These are phyloP conservation scores for Acholoe squamosa DNA, from an alignment of 2,888 invertebrate genomes.

Conservation along the genomic window DNA sequence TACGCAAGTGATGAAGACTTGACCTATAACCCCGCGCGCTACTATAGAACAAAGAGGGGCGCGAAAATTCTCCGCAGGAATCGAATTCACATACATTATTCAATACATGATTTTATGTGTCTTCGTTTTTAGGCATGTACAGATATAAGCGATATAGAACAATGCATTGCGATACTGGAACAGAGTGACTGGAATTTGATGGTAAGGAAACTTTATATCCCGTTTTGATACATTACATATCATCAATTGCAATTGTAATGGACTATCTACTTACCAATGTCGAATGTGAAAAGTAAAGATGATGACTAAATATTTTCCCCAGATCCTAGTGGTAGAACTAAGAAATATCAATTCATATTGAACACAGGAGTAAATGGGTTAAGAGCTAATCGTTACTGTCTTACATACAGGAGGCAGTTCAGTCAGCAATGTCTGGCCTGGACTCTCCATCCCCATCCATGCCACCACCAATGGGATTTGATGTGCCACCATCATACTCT, in stretches of 20 bases:
- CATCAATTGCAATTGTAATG: too few relatives aligned
- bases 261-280: too few relatives aligned
- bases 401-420: conserved; percentile 65
- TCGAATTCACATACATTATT: too few relatives aligned
- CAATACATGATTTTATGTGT: too few relatives aligned
- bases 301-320: background rate
- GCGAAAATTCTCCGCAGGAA: too few relatives aligned
- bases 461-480: conserved; percentile 21
- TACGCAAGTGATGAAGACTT: too few relatives aligned
- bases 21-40: too few relatives aligned
- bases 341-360: background rate
- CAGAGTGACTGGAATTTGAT: conserved; percentile 82
- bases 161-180: conserved; percentile 81
- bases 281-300: too few relatives aligned
- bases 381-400: background rate
- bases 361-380: background rate
- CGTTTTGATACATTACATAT: too few relatives aligned
- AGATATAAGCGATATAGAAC: conserved; percentile 80
- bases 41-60: too few relatives aligned
- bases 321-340: background rate
- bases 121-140: conserved; percentile 78
- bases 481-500: conserved; percentile 64
- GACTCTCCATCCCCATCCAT: conserved; percentile 51
- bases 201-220: conserved; percentile 75
- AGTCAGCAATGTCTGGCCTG: conserved; percentile 64